phyloP scores from a whole-genome alignment of 2,113 vertebrate species.

The Shinisaurus crocodilurus region DNA sequence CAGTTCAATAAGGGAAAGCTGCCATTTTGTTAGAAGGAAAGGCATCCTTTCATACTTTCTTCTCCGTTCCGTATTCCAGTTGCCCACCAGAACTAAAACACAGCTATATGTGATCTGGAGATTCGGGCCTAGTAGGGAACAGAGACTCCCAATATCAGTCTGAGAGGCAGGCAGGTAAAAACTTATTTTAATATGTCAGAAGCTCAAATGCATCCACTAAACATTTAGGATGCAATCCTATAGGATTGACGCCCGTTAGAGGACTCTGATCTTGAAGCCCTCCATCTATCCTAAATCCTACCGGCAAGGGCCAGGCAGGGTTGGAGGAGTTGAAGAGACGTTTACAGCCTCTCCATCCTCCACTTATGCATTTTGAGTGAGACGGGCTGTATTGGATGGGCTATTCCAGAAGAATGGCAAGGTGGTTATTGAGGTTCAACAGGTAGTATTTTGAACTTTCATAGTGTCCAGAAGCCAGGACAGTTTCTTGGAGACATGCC shows the following conservation, averaged over 20 bases:
- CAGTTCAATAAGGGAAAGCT: neutral
- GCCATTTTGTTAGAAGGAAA: neutral
- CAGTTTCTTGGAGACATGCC: too few relatives aligned
- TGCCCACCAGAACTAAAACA: neutral
- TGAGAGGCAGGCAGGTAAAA: neutral
- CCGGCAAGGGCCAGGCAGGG: too few relatives aligned
- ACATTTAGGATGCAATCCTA: neutral
- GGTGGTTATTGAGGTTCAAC: too few relatives aligned
- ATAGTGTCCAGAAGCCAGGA: too few relatives aligned
- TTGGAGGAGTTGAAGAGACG: too few relatives aligned
- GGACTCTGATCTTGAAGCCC: too few relatives aligned
- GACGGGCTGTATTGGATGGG: too few relatives aligned
- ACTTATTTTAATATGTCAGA: neutral
- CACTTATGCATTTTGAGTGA: too few relatives aligned
- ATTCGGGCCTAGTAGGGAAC: neutral
- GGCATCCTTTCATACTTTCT: neutral
- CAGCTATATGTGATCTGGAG: neutral
- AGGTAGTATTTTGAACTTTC: too few relatives aligned
- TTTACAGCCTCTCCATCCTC: too few relatives aligned
- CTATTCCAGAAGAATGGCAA: too few relatives aligned
- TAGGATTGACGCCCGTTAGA: neutral
- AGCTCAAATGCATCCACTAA: neutral
- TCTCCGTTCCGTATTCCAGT: neutral
- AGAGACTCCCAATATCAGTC: neutral
- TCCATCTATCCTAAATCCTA: too few relatives aligned